Conservation (phyloP, 2,113 vertebrate genomes). For the Tursiops truncatus region DNA sequence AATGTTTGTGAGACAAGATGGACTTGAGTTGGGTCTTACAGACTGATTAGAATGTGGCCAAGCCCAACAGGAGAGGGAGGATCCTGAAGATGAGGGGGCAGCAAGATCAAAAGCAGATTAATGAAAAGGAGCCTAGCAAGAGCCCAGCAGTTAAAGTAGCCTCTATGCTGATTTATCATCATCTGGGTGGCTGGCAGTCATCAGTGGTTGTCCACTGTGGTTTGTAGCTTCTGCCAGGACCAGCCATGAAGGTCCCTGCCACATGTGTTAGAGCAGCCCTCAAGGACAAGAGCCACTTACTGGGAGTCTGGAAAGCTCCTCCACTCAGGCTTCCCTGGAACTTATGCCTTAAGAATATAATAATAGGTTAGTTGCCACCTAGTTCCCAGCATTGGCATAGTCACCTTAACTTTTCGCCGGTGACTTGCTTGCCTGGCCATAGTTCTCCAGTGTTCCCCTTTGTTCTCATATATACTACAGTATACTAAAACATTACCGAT, state of each 20-base stretch:
- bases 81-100: background rate
- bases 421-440: background rate
- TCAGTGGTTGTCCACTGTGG: background rate
- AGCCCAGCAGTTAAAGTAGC: background rate
- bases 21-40: background rate
- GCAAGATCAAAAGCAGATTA: background rate
- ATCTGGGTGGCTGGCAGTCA: background rate
- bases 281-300: background rate
- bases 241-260: background rate
- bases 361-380: background rate
- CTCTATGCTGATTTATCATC: background rate
- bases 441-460: background rate
- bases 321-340: background rate
- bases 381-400: background rate
- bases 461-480: background rate
- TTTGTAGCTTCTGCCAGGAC: slow-evolving; percentile 15
- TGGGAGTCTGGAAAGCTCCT: background rate
- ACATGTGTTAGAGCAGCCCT: background rate
- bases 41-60: background rate
- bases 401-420: background rate
- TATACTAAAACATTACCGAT: background rate
- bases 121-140: background rate
- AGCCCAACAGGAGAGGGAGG: background rate
- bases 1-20: background rate
- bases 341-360: background rate